A percentile compares a stretch with the other conserved stretches of the same genome.
Evolutionary conservation across 2,888 invertebrate species (phyloP).

Genomic region (Holacanthella duospinosa): DNA sequence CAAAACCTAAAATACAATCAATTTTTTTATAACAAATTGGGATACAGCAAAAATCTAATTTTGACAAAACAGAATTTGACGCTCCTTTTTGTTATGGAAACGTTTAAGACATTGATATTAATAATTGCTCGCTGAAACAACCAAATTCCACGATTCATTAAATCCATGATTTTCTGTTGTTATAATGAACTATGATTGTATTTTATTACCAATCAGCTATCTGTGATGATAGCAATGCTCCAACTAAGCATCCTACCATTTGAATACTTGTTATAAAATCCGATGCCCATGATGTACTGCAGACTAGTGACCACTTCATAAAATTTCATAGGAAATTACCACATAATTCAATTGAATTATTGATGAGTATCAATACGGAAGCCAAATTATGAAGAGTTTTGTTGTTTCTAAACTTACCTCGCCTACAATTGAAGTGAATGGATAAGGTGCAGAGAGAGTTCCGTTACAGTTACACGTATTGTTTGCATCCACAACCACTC

Average conservation of each 20-base stretch:
- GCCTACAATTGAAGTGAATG: background rate
- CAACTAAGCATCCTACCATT: background rate
- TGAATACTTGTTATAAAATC: background rate
- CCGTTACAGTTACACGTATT: background rate
- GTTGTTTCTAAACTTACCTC: background rate
- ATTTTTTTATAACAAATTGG: no score
- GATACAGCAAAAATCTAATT: no score
- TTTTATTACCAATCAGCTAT: background rate
- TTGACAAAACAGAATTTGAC: no score
- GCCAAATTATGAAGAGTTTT: no score
- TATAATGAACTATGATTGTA: no score
- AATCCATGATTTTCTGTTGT: no score
- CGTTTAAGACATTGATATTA: no score
- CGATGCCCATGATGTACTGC: background rate
- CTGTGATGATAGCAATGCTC: background rate
- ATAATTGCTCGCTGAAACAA: no score
- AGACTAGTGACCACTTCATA: background rate
- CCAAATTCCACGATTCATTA: no score
- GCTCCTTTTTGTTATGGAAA: no score
- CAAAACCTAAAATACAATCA: background rate
- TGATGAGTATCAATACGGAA: no score
- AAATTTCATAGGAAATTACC: background rate
- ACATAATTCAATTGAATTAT: background rate
- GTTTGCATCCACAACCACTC: background rate
- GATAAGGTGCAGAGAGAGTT: background rate